Percentiles rank a stretch among this genome's conserved stretches.
Conservation (phyloP, 2,113 vertebrate species). For the Anhinga rufa region DNA sequence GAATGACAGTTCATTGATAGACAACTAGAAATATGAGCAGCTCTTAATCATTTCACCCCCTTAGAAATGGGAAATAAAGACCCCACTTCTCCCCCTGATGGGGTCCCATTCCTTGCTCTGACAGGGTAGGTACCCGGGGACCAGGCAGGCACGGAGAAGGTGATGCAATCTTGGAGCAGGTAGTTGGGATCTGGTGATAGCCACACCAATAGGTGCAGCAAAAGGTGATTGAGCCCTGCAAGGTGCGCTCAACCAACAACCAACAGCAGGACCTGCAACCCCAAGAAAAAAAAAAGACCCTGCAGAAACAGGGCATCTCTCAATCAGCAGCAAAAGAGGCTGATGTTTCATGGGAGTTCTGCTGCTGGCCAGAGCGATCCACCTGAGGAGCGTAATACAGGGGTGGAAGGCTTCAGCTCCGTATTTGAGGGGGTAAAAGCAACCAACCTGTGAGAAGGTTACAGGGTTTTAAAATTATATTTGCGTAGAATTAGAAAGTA, state of each 20-base stretch:
- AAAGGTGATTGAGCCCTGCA: not conserved
- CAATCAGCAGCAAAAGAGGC: not conserved
- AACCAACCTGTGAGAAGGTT: not conserved
- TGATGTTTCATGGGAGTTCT: not conserved
- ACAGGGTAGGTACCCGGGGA: not conserved
- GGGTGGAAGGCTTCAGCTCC: not conserved
- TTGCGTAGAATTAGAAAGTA: constrained; percentile 53
- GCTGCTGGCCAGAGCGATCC: not conserved
- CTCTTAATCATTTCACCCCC: not conserved
- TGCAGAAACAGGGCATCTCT: not conserved
- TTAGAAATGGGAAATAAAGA: not conserved
- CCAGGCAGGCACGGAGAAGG: accelerated
- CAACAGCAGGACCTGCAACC: accelerated
- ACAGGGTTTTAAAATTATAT: not conserved
- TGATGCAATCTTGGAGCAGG: not conserved
- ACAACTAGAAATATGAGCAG: not conserved
- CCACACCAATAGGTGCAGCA: accelerated
- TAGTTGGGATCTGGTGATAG: not conserved
- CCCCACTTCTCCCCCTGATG: not conserved
- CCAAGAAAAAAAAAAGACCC: not conserved
- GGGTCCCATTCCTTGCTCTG: not conserved
- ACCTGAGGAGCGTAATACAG: not conserved
- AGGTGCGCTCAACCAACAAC: not conserved
- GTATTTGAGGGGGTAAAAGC: not conserved
- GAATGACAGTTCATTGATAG: not conserved